A percentile compares a stretch with the other conserved stretches of the same genome.
Conservation (phyloP, 2,888 invertebrate species). For the Drosophila gaucha region DNA sequence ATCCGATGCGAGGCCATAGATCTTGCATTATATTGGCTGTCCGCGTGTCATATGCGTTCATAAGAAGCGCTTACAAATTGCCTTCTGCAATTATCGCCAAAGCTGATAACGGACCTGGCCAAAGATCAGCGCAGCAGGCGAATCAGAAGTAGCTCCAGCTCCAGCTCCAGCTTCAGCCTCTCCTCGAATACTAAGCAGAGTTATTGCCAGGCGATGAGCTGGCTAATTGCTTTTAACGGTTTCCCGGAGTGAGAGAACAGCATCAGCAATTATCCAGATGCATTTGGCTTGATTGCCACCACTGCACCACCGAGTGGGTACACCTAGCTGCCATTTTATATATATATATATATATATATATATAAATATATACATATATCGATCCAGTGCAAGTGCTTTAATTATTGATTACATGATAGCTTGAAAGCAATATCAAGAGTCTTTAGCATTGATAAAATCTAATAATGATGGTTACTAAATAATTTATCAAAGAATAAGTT, state of each 20-base stretch:
- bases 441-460: too few relatives aligned
- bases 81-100: conserved; percentile 67
- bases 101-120: conserved; percentile 57
- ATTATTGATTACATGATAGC: conserved; percentile 3
- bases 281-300: conserved; percentile 56
- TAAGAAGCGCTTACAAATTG: conserved; percentile 68
- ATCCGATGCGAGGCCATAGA: conserved; percentile 59
- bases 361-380: too few relatives aligned
- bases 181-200: conserved; percentile 20
- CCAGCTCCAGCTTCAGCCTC: background rate
- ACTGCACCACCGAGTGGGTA: background rate
- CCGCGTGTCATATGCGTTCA: conserved; percentile 60
- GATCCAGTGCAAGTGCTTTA: conserved; percentile 26
- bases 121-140: conserved; percentile 28
- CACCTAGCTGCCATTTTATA: conserved; percentile 4
- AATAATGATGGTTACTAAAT: background rate
- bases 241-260: conserved; percentile 31
- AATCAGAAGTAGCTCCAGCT: conserved; percentile 22
- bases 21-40: conserved; percentile 68
- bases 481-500: background rate
- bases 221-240: conserved; percentile 69
- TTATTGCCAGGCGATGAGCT: conserved; percentile 56
- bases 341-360: too few relatives aligned
- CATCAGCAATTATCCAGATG: conserved; percentile 58
- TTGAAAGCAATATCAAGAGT: background rate